phyloP scores from a whole-genome alignment of 2,113 vertebrate species.

The Tor tambroides region DNA sequence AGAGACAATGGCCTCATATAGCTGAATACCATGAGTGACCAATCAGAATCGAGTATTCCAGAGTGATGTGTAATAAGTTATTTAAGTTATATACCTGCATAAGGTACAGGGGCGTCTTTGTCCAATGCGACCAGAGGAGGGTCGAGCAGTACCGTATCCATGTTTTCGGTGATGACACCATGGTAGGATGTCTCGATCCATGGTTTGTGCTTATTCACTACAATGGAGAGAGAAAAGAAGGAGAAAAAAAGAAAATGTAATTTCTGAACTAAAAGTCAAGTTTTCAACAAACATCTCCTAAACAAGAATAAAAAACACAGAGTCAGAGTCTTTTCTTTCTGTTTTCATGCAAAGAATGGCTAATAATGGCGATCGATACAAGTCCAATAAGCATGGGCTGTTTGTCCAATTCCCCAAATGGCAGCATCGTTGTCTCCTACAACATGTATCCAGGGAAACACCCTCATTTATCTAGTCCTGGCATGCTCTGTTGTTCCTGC shows the following conservation, averaged over 20 bases:
- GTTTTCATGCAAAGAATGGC: background rate
- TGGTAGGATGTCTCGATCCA: constrained; percentile 99
- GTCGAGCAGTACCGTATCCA: constrained; percentile 93
- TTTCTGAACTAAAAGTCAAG: background rate
- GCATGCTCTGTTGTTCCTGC: background rate
- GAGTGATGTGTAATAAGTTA: background rate
- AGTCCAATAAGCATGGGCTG: background rate
- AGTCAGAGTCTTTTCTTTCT: background rate
- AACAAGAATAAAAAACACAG: background rate
- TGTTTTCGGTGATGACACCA: constrained; percentile 95
- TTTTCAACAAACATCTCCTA: background rate
- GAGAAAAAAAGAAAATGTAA: background rate
- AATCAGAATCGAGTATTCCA: background rate
- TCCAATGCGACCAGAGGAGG: constrained; percentile 95
- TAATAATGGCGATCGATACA: constrained; percentile 16
- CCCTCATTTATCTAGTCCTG: constrained; percentile 23
- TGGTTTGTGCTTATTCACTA: constrained; percentile 98
- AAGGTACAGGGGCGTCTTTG: constrained; percentile 93
- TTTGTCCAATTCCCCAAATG: background rate
- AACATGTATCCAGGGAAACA: constrained; percentile 31
- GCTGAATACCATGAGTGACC: background rate
- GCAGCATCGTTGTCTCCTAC: background rate
- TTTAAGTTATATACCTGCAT: constrained; percentile 82
- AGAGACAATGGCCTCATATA: too few relatives aligned
- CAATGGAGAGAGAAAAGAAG: constrained; percentile 32